phyloP scores from a whole-genome alignment of 37 sponge, comb jelly and placozoan species.

The Tethya wilhelma region DNA sequence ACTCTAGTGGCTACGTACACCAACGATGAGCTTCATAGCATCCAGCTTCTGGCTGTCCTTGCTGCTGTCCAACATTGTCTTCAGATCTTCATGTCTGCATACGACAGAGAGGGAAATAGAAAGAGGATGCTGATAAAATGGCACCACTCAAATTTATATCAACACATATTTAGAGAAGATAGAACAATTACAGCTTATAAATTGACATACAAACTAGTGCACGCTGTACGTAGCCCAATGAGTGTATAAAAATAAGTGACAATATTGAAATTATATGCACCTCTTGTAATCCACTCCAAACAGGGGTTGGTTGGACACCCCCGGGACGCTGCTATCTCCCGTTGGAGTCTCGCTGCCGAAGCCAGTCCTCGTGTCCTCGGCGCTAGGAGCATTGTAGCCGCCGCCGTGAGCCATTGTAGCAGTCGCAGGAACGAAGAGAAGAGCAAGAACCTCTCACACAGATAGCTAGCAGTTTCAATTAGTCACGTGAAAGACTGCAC shows the following conservation, averaged over 20 bases:
- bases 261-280: conserved; percentile 15
- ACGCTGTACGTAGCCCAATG: too few species aligned
- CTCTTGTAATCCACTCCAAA: conserved; percentile 76
- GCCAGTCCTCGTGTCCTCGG: conserved; percentile 41
- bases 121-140: neutral
- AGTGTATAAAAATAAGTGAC: too few species aligned
- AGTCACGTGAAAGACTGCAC: conserved; percentile 19
- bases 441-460: neutral
- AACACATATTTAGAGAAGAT: neutral
- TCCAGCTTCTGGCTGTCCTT: conserved; percentile 91
- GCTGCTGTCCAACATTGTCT: conserved; percentile 81
- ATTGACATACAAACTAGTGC: too few species aligned
- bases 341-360: conserved; percentile 59
- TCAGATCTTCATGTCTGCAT: conserved; percentile 84
- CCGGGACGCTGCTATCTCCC: neutral
- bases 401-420: conserved; percentile 62
- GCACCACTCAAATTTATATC: neutral
- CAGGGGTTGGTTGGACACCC: conserved; percentile 41
- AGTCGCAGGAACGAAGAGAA: neutral
- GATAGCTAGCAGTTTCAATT: neutral
- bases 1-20: conserved; percentile 38
- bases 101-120: neutral
- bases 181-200: too few species aligned
- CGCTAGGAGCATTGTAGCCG: conserved; percentile 70
- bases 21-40: conserved; percentile 90